Percentiles rank a stretch among this genome's conserved stretches.
Evolutionary conservation across 2,888 invertebrate species (phyloP).

Genomic region (Drosophila mimetica): DNA sequence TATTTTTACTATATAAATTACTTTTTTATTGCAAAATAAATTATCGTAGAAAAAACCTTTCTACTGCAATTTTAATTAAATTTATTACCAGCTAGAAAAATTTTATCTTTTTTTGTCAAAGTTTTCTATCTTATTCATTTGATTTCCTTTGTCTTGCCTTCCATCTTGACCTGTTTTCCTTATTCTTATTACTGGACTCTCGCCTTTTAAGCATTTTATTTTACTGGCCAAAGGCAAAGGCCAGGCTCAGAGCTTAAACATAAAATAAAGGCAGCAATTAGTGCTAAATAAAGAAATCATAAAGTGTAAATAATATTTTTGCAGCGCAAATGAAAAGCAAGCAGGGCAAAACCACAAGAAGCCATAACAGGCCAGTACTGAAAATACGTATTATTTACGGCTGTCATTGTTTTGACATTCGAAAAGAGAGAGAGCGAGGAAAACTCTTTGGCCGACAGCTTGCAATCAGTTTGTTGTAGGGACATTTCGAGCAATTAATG

Average conservation of each 20-base stretch:
- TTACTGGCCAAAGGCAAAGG: conserved; percentile 12
- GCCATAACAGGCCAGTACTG: conserved; percentile 5
- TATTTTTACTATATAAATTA: no score
- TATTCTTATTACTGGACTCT: conserved; percentile 15
- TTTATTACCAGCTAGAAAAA: not conserved
- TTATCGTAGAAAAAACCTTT: not conserved
- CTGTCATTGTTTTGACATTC: conserved; percentile 61
- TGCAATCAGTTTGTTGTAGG: conserved; percentile 56
- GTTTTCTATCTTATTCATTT: conserved; percentile 24
- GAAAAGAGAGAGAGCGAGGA: conserved; percentile 34
- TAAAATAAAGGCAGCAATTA: conserved; percentile 64
- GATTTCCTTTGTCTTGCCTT: conserved; percentile 27
- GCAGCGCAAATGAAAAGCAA: conserved; percentile 62
- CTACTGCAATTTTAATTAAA: not conserved
- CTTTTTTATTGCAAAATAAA: not conserved
- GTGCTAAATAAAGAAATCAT: conserved; percentile 76
- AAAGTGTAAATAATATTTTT: conserved; percentile 73
- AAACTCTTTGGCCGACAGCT: conserved; percentile 54
- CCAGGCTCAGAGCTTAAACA: conserved; percentile 13
- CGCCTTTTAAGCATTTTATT: conserved; percentile 7
- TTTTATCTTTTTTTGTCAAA: conserved; percentile 1
- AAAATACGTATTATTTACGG: conserved; percentile 62
- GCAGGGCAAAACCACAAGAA: conserved; percentile 47
- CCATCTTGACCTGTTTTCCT: conserved; percentile 22
- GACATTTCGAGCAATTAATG: conserved; percentile 63